Percentiles rank a stretch among this genome's conserved stretches.
Evolutionary conservation across 1,140 invertebrate species (phyloP).

Genomic region (Micrasema longulum): DNA sequence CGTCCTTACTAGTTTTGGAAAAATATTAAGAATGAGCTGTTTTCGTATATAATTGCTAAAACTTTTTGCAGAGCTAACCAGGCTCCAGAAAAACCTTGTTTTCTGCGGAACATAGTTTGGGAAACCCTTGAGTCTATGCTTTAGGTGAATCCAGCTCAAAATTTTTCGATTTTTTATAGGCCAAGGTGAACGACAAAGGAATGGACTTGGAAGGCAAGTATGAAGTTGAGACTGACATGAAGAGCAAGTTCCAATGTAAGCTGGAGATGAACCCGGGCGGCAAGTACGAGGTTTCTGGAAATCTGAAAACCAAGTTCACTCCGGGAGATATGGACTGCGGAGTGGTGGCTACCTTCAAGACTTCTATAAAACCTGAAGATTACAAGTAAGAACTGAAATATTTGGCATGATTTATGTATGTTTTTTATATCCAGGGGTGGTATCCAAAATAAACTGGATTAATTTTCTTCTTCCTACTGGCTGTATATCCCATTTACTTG

Average conservation of each 20-base stretch:
- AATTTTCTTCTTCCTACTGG: too few relatives aligned
- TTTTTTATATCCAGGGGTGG: too few relatives aligned
- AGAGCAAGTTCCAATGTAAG: slow-evolving; percentile 73
- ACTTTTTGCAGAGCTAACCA: too few relatives aligned
- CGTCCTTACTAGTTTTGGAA: too few relatives aligned
- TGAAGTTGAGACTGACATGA: slow-evolving; percentile 67
- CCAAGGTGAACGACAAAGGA: slow-evolving; percentile 69
- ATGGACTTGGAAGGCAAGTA: slow-evolving; percentile 70
- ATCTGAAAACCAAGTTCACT: slow-evolving; percentile 67
- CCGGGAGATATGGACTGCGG: slow-evolving; percentile 69
- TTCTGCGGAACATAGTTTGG: too few relatives aligned
- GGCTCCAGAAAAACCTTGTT: too few relatives aligned
- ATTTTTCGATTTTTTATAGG: not conserved
- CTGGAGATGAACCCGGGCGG: slow-evolving; percentile 72
- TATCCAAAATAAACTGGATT: too few relatives aligned
- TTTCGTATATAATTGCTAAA: too few relatives aligned
- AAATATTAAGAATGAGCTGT: too few relatives aligned
- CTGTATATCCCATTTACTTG: too few relatives aligned
- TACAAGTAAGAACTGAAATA: slow-evolving; percentile 49
- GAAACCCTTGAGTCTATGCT: too few relatives aligned
- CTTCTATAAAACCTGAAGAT: slow-evolving; percentile 59
- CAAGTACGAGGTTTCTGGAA: slow-evolving; percentile 73
- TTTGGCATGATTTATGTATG: too few relatives aligned
- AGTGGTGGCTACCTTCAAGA: slow-evolving; percentile 52
- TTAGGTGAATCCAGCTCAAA: not conserved